A percentile compares a stretch with the other conserved stretches of the same genome.
phyloP scores from a whole-genome alignment of 2,888 invertebrate genomes.

The Brachynemurus nebulosus region DNA sequence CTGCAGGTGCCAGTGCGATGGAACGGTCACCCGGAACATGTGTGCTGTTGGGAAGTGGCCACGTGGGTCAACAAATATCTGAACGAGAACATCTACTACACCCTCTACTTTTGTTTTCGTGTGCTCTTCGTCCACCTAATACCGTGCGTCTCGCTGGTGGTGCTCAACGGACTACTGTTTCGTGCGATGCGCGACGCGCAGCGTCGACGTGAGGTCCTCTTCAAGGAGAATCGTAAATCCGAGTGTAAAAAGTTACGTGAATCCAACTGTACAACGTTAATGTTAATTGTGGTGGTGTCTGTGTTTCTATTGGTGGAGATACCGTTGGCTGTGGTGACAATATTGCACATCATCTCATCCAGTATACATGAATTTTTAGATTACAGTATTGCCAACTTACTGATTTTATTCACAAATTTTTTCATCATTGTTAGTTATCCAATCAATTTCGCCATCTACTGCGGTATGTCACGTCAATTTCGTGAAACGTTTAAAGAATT shows the following conservation, averaged over 20 bases:
- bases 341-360: slow-evolving; percentile 69
- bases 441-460: slow-evolving; percentile 90
- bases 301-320: slow-evolving; percentile 74
- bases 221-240: slow-evolving; percentile 62
- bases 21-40: slow-evolving; percentile 50
- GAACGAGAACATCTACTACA: slow-evolving; percentile 64
- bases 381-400: slow-evolving; percentile 61
- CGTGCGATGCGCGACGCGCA: slow-evolving; percentile 76
- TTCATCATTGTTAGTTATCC: slow-evolving; percentile 84
- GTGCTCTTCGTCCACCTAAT: slow-evolving; percentile 84
- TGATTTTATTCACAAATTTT: slow-evolving; percentile 77
- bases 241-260: slow-evolving; percentile 67
- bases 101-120: slow-evolving; percentile 69
- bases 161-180: slow-evolving; percentile 77
- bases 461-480: slow-evolving; percentile 90
- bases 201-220: slow-evolving; percentile 40
- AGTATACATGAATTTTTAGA: slow-evolving; percentile 57
- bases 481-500: slow-evolving; percentile 82
- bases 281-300: slow-evolving; percentile 77
- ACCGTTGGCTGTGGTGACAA: slow-evolving; percentile 68
- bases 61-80: slow-evolving; percentile 55
- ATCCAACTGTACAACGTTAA: slow-evolving; percentile 73
- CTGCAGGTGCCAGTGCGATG: slow-evolving; percentile 49
- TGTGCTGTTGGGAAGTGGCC: slow-evolving; percentile 50
- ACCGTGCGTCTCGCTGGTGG: slow-evolving; percentile 78